Conservation (phyloP, 2,113 vertebrate species). For the Pithys albifrons region DNA sequence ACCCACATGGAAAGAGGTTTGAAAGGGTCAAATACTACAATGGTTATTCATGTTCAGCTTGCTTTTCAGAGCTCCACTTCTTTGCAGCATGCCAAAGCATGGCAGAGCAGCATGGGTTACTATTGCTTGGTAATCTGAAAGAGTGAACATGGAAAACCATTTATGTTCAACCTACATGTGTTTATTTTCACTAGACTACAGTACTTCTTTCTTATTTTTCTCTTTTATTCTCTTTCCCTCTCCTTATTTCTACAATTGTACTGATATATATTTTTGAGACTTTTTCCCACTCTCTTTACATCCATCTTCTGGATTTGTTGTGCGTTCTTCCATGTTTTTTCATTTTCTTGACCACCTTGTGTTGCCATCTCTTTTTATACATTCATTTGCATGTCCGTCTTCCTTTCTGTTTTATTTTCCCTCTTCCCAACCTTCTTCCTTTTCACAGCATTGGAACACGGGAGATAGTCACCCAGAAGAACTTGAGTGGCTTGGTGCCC, state of each 20-base stretch:
- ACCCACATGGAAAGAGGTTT: slow-evolving; percentile 55
- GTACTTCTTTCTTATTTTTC: slow-evolving; percentile 88
- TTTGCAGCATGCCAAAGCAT: slow-evolving; percentile 77
- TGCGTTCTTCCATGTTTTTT: slow-evolving; percentile 64
- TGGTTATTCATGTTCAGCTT: slow-evolving; percentile 83
- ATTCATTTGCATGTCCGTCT: slow-evolving; percentile 66
- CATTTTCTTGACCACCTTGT: slow-evolving; percentile 44
- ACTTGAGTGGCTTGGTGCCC: slow-evolving; percentile 96
- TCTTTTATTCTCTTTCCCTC: slow-evolving; percentile 84
- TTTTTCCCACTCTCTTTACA: slow-evolving; percentile 54
- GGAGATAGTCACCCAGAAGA: slow-evolving; percentile 99
- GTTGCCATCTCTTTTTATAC: slow-evolving; percentile 53
- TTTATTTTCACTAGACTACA: slow-evolving; percentile 79
- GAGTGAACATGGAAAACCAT: slow-evolving; percentile 85
- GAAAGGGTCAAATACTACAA: slow-evolving; percentile 80
- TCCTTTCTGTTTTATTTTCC: slow-evolving; percentile 66
- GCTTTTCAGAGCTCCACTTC: slow-evolving; percentile 73
- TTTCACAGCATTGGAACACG: slow-evolving; percentile 97
- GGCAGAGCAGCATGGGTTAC: slow-evolving; percentile 75
- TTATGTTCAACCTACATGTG: slow-evolving; percentile 77
- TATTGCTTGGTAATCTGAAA: slow-evolving; percentile 68
- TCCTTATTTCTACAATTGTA: slow-evolving; percentile 78
- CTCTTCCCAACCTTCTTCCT: slow-evolving; percentile 78
- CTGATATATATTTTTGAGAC: slow-evolving; percentile 71
- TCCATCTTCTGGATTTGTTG: slow-evolving; percentile 69